A percentile compares a stretch with the other conserved stretches of the same genome.
phyloP scores from a whole-genome alignment of 2,888 invertebrate genomes.

The Sthenelais limicola region DNA sequence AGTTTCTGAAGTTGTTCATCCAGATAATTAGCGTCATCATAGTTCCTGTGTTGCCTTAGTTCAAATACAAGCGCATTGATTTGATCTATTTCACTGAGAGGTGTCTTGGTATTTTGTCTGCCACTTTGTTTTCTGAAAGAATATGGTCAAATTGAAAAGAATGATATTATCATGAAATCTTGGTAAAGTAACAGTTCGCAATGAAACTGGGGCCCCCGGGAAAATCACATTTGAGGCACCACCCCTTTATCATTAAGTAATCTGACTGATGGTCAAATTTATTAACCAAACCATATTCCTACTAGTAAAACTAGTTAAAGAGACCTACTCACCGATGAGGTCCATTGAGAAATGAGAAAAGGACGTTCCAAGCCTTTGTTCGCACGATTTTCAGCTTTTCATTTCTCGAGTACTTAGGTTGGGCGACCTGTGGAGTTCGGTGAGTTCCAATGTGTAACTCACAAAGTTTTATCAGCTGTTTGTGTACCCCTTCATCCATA shows the following conservation, averaged over 20 bases:
- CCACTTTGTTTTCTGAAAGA: slow-evolving; percentile 33
- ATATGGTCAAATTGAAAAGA: too few species aligned
- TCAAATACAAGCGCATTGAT: slow-evolving; percentile 47
- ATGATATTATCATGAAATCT: too few species aligned
- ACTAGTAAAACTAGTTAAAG: neutral
- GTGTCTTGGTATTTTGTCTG: neutral
- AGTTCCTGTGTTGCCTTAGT: slow-evolving; percentile 54
- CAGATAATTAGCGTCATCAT: slow-evolving; percentile 61
- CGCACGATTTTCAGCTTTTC: slow-evolving; percentile 51
- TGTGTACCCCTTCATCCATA: slow-evolving; percentile 25
- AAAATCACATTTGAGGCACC: too few species aligned
- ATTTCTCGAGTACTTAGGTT: slow-evolving; percentile 48
- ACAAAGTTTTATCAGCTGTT: slow-evolving; percentile 17
- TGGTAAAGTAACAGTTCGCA: too few species aligned
- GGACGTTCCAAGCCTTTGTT: slow-evolving; percentile 54
- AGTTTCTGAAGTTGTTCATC: slow-evolving; percentile 53
- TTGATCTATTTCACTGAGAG: slow-evolving; percentile 15
- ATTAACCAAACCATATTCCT: too few species aligned
- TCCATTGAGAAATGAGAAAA: slow-evolving; percentile 56
- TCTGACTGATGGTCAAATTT: too few species aligned
- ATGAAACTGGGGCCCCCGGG: too few species aligned
- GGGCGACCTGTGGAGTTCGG: slow-evolving; percentile 17
- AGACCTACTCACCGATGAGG: slow-evolving; percentile 51
- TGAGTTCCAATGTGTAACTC: slow-evolving; percentile 28
- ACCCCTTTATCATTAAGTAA: too few species aligned